These are phyloP conservation scores for Pluvianellus socialis DNA, from an alignment of 2,113 vertebrate species.

Conservation along the genomic window DNA sequence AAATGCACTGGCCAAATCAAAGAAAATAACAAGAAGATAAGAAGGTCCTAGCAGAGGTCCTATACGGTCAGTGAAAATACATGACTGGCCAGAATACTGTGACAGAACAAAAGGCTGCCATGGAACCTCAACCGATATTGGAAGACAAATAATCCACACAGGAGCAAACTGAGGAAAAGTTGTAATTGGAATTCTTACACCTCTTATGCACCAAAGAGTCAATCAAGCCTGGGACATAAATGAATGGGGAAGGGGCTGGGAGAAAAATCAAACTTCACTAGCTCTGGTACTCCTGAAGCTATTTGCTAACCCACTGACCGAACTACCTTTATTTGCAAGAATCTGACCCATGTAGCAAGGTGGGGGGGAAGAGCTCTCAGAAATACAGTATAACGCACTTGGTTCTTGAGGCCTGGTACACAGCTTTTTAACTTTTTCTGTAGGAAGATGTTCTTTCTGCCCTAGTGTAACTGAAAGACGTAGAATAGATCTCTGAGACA, in stretches of 20 bases:
- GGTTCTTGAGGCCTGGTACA: neutral
- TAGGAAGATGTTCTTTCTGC: neutral
- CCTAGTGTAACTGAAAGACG: neutral
- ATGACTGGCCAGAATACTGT: neutral
- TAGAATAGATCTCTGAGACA: neutral
- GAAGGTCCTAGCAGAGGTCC: neutral
- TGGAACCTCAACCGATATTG: neutral
- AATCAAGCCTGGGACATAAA: neutral
- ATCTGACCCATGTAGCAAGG: neutral
- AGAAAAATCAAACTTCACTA: neutral
- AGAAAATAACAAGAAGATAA: neutral
- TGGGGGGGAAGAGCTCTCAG: neutral
- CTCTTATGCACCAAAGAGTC: neutral
- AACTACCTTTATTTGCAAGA: neutral
- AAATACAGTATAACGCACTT: neutral
- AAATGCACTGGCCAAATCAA: neutral
- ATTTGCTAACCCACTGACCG: neutral
- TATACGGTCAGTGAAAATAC: neutral
- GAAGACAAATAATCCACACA: neutral
- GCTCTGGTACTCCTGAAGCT: neutral
- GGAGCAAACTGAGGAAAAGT: neutral
- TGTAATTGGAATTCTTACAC: neutral
- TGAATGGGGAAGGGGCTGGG: accelerated
- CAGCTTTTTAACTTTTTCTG: neutral
- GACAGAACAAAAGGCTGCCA: neutral